These are phyloP conservation scores for Chaenogobius annularis DNA, from an alignment of 2,113 vertebrate genomes.

Conservation along the genomic window DNA sequence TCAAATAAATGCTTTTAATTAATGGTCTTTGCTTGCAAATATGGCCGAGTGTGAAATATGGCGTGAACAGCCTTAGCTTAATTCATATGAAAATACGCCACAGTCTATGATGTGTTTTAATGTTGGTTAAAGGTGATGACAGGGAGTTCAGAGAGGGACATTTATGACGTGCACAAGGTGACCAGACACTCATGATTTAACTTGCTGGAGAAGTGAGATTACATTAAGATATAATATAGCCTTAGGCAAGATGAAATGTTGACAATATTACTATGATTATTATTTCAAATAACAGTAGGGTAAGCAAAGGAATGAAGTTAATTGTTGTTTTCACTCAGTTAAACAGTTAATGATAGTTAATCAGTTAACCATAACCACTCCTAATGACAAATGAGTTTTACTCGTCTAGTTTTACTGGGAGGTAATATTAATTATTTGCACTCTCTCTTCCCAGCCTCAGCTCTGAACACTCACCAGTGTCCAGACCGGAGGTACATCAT, in stretches of 20 bases:
- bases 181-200: constrained; percentile 24
- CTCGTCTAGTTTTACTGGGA: too few species aligned
- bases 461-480: too few species aligned
- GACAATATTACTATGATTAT: too few species aligned
- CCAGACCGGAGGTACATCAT: too few species aligned
- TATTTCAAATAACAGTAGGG: background rate
- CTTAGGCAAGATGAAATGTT: constrained; percentile 8
- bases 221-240: background rate
- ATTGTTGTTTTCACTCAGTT: too few species aligned
- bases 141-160: constrained; percentile 28
- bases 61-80: constrained; percentile 46
- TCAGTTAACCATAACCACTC: too few species aligned
- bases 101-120: constrained; percentile 54
- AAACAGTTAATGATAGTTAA: too few species aligned
- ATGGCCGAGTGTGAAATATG: constrained; percentile 59
- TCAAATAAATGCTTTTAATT: constrained; percentile 69
- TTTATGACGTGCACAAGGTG: constrained; percentile 19
- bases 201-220: background rate
- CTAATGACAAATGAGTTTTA: too few species aligned
- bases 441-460: too few species aligned
- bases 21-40: constrained; percentile 49
- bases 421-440: too few species aligned
- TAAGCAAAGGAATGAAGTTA: too few species aligned
- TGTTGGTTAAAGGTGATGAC: constrained; percentile 19
- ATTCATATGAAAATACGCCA: constrained; percentile 68